These are phyloP conservation scores for Diplogasteroides magnus DNA, from an alignment of 1,140 invertebrate genomes.

Conservation along the genomic window DNA sequence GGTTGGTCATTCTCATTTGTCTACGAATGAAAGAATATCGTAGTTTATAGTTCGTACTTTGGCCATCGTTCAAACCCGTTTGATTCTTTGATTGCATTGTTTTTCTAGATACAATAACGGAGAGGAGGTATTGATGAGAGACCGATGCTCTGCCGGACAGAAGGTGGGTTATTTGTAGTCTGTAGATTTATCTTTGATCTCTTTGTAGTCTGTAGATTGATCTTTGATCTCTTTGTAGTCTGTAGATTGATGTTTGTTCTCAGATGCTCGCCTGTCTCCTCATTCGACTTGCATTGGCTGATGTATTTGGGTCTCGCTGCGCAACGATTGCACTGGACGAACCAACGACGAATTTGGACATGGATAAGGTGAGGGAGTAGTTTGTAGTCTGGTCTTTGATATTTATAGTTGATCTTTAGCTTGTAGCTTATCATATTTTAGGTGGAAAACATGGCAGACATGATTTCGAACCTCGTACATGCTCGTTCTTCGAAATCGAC, in stretches of 20 bases:
- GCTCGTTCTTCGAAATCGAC: conserved; percentile 1
- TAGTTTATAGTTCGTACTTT: too few relatives aligned
- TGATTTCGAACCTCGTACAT: conserved; percentile 63
- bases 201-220: too few relatives aligned
- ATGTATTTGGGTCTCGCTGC: conserved; percentile 86
- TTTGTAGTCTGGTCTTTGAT: too few relatives aligned
- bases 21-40: too few relatives aligned
- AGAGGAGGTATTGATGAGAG: conserved; percentile 84
- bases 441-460: conserved; percentile 71
- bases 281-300: conserved; percentile 88
- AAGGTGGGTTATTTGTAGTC: too few relatives aligned
- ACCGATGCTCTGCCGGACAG: conserved; percentile 93
- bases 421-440: conserved; percentile 16
- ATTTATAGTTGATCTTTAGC: conserved; percentile 6
- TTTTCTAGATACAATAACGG: too few relatives aligned
- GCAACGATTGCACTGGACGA: conserved; percentile 92
- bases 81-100: too few relatives aligned
- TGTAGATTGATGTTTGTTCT: neutral
- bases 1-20: conserved; percentile 70
- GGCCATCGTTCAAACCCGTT: too few relatives aligned
- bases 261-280: conserved; percentile 61
- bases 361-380: conserved; percentile 72
- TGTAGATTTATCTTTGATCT: too few relatives aligned
- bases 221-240: too few relatives aligned
- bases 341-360: conserved; percentile 95